Conservation (phyloP, 2,797 vertebrate genomes). For the Arnoldichthys spilopterus region DNA sequence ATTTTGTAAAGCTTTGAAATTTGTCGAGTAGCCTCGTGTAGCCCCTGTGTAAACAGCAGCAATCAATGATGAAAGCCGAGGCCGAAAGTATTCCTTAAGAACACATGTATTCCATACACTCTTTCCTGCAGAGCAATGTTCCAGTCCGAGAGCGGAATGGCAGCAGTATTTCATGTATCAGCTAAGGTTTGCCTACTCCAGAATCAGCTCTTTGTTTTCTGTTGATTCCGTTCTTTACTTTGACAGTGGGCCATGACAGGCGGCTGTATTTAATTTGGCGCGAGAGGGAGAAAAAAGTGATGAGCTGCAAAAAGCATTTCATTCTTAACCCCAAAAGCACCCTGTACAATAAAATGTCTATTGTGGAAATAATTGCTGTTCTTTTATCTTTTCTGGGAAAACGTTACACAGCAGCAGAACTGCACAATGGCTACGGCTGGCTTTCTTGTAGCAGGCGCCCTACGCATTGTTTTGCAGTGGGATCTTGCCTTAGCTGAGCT, state of each 20-base stretch:
- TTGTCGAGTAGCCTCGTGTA: background rate
- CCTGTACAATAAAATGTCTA: slow-evolving; percentile 45
- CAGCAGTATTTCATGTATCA: slow-evolving; percentile 44
- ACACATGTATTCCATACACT: background rate
- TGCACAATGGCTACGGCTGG: slow-evolving; percentile 16
- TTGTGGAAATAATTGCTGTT: slow-evolving; percentile 63
- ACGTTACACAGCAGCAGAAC: slow-evolving; percentile 20
- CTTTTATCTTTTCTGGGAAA: slow-evolving; percentile 57
- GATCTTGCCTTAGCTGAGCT: background rate
- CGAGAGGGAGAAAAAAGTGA: slow-evolving; percentile 42
- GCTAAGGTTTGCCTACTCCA: slow-evolving; percentile 18
- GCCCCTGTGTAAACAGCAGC: background rate
- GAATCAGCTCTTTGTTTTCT: slow-evolving; percentile 52
- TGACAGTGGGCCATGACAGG: slow-evolving; percentile 50
- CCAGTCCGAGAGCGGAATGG: slow-evolving; percentile 21
- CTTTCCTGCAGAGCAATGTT: slow-evolving; percentile 3
- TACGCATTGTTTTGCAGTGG: slow-evolving; percentile 29
- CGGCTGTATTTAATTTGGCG: slow-evolving; percentile 60
- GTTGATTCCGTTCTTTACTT: slow-evolving; percentile 40
- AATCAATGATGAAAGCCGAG: background rate
- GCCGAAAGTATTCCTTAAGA: background rate
- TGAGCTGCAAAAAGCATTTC: slow-evolving; percentile 56
- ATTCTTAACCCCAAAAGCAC: slow-evolving; percentile 51
- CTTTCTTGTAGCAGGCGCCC: slow-evolving; percentile 59
- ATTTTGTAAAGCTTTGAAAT: background rate